phyloP scores from a whole-genome alignment of 2,888 invertebrate species.

The Tenthredo scrophulariae region DNA sequence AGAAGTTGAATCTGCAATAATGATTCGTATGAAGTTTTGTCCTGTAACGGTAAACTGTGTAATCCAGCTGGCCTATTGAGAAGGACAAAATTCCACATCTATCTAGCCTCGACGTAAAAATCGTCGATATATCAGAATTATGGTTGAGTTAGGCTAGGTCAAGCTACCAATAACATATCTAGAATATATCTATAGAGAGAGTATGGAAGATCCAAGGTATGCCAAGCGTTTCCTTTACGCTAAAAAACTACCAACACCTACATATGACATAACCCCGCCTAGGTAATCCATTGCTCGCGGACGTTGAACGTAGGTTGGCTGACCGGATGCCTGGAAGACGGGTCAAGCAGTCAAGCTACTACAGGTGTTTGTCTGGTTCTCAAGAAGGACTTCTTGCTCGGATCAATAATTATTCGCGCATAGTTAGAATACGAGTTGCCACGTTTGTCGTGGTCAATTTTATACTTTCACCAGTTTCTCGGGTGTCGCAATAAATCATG shows the following conservation, averaged over 20 bases:
- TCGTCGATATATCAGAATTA: not conserved
- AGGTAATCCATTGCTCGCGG: slow-evolving; percentile 60
- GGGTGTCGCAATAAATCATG: not conserved
- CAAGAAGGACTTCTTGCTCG: not conserved
- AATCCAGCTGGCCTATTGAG: too few relatives aligned
- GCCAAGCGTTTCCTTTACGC: slow-evolving; percentile 22
- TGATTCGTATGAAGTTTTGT: not conserved
- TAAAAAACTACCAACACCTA: slow-evolving; percentile 61
- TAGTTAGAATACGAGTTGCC: not conserved
- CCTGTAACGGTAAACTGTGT: not conserved
- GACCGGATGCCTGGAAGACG: slow-evolving; percentile 13
- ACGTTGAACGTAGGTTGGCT: slow-evolving; percentile 63
- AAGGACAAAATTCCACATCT: not conserved
- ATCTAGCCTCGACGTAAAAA: too few relatives aligned
- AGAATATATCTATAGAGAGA: not conserved
- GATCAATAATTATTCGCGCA: slow-evolving; percentile 14
- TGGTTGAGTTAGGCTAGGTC: not conserved
- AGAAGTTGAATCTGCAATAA: not conserved
- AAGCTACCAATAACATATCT: not conserved
- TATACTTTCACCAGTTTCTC: slow-evolving; percentile 11
- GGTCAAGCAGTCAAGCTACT: slow-evolving; percentile 30
- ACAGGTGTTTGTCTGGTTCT: slow-evolving; percentile 37
- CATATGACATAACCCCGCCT: slow-evolving; percentile 63
- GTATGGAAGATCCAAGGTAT: not conserved
- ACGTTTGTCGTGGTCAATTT: slow-evolving; percentile 30